Percentiles rank a stretch among this genome's conserved stretches.
Conservation (phyloP, 2,888 invertebrate genomes). For the Thecophora atra region DNA sequence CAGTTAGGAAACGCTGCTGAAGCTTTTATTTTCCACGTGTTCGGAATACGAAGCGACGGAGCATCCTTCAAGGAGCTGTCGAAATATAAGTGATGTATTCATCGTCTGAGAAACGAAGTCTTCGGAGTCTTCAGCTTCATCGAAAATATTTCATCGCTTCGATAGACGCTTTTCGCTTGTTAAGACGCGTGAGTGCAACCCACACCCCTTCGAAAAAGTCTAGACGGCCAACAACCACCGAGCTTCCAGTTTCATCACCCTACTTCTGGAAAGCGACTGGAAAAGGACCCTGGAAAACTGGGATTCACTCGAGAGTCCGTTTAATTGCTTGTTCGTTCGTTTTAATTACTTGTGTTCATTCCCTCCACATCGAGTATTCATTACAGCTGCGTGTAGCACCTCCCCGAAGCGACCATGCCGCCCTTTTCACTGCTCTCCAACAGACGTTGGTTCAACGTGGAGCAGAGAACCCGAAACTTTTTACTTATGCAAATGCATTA, state of each 20-base stretch:
- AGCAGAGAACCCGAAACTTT: too few relatives aligned
- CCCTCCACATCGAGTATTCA: too few relatives aligned
- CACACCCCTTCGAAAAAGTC: background rate
- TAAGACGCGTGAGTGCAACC: background rate
- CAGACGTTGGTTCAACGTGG: too few relatives aligned
- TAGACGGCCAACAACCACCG: too few relatives aligned
- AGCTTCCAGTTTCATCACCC: too few relatives aligned
- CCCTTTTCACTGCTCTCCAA: too few relatives aligned
- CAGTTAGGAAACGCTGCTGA: background rate
- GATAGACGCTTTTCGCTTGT: background rate
- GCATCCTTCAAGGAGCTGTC: background rate
- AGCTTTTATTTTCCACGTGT: slow-evolving; percentile 14
- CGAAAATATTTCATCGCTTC: background rate
- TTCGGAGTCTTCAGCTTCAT: background rate
- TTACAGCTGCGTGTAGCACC: too few relatives aligned
- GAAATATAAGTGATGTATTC: background rate
- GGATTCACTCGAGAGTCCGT: too few relatives aligned
- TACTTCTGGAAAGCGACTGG: too few relatives aligned
- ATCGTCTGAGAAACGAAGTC: background rate
- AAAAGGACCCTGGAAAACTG: background rate
- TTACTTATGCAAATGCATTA: slow-evolving; percentile 32
- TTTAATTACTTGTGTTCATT: too few relatives aligned
- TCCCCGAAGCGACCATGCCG: too few relatives aligned
- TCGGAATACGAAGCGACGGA: slow-evolving; percentile 9
- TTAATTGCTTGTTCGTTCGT: too few relatives aligned